phyloP scores from a whole-genome alignment of 2,113 vertebrate species.

The Tursiops truncatus region DNA sequence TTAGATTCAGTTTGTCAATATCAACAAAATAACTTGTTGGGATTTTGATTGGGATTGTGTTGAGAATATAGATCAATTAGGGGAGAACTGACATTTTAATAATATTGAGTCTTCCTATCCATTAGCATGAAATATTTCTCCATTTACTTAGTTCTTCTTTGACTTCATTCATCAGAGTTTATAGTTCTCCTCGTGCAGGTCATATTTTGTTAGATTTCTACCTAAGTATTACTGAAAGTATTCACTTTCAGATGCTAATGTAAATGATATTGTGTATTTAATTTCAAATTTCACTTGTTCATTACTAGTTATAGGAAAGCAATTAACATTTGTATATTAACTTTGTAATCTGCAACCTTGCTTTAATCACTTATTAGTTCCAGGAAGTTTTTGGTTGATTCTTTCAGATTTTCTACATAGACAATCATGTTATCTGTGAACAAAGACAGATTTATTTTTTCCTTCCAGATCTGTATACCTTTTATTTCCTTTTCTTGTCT shows the following conservation, averaged over 20 bases:
- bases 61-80: neutral
- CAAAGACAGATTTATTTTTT: slow-evolving; percentile 9
- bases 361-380: neutral
- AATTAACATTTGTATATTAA: neutral
- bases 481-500: slow-evolving; percentile 12
- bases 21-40: neutral
- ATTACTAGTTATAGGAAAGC: neutral
- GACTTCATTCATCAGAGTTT: neutral
- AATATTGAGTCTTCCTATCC: neutral
- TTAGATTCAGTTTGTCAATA: neutral
- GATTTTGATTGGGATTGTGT: neutral
- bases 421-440: neutral
- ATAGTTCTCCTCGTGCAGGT: neutral
- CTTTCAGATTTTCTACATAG: slow-evolving; percentile 1
- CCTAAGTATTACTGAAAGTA: neutral
- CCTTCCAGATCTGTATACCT: neutral
- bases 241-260: neutral
- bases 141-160: neutral
- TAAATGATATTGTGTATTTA: neutral
- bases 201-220: neutral
- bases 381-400: neutral
- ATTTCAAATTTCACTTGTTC: neutral
- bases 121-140: neutral
- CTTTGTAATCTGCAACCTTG: neutral
- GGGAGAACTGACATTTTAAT: neutral